These are phyloP conservation scores for Sipha maydis DNA, from an alignment of 2,888 invertebrate species.

Conservation along the genomic window DNA sequence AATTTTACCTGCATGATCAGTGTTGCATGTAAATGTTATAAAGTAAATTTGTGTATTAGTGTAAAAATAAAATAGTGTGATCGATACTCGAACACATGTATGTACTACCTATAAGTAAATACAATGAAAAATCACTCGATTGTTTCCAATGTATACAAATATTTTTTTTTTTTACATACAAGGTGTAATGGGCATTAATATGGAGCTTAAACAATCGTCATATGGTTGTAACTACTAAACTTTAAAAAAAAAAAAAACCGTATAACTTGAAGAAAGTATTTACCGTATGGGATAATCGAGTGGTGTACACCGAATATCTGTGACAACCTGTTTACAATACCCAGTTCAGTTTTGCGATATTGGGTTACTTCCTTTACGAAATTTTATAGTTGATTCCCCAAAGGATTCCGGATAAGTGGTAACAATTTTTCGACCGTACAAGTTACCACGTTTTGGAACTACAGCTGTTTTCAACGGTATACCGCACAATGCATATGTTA, in stretches of 20 bases:
- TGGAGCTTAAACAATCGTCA: too few species aligned
- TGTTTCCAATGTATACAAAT: neutral
- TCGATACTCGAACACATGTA: neutral
- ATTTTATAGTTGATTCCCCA: too few species aligned
- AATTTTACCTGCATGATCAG: neutral
- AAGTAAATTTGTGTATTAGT: neutral
- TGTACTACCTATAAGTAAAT: neutral
- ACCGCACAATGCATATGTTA: too few species aligned
- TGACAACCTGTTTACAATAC: neutral
- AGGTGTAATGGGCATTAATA: too few species aligned
- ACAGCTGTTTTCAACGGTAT: too few species aligned
- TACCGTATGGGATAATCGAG: neutral
- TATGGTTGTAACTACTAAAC: too few species aligned
- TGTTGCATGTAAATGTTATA: neutral
- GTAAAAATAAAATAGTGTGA: neutral
- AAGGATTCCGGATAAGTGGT: too few species aligned
- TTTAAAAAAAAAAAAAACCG: too few species aligned
- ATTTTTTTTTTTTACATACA: neutral
- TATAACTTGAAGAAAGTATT: neutral
- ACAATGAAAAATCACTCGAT: constrained; percentile 12
- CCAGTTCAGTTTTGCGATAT: too few species aligned
- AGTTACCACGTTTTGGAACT: too few species aligned
- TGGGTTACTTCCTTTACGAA: too few species aligned
- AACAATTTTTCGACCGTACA: too few species aligned
- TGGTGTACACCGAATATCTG: neutral